Evolutionary conservation across 2,888 invertebrate genomes (phyloP), one percentile per base, ranked within the genome.

Genomic region (Malachius bipustulatus): DNA sequence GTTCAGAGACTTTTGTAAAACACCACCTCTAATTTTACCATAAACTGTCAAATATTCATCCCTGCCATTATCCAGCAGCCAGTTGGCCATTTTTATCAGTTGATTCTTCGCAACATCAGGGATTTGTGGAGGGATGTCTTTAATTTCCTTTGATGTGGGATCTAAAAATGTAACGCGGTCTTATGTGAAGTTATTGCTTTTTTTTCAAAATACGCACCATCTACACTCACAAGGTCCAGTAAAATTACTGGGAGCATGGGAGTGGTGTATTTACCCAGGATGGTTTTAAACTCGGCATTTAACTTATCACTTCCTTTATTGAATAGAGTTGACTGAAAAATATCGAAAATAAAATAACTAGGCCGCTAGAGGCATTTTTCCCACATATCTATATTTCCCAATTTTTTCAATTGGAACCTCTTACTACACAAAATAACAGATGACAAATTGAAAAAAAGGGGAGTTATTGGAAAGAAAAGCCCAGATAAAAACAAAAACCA

Each of bases 231-330:
- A 51, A 89, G 70, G 57, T 93, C 91, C 54, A 94, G 67, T 6
- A 96, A 70, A n/a, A 82, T 75, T 2, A 90, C 82, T 0, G 94
- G 84, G 12, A 87, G 75, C 35, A 93, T 66, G 0, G 90, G 85
- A 43, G 82, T 77, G 38, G 89, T 90, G 61, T 93, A 83, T 41
- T 88, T 78, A 42, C 77, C 78, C 26, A 96, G 63, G 39, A 90
- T 67, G 47, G 84, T 83, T 48, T 88, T 82, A 59, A 93, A 93
- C 48, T 96, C 90, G 39, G 76, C 75, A 54, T 89, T 87, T 30
- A 96, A 60, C 39, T 85, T 80, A 47, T 84, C 77, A 35, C 87
- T 82, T 2, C 94, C 94, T 46, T 80, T 73, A 48, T 79, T 81
- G 50, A 84, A 85, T 34, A 82, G 60, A 14, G 78, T 75, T 30